Conservation (phyloP, 2,113 vertebrate genomes). For the Heteronetta atricapilla region DNA sequence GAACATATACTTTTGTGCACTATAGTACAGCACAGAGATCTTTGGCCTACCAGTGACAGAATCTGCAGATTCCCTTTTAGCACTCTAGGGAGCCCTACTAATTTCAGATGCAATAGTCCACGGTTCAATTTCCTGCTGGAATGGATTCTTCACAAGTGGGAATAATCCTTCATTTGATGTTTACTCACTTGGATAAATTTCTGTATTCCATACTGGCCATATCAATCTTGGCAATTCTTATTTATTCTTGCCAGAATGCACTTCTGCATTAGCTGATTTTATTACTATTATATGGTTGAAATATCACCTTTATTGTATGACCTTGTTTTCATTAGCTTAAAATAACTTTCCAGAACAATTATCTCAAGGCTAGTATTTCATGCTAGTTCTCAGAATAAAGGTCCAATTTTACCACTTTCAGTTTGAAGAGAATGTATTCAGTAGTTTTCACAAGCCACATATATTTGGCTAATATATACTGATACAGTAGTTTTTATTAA, state of each 20-base stretch:
- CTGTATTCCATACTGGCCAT: conserved; percentile 54
- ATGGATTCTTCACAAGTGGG: conserved; percentile 71
- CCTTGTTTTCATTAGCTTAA: neutral
- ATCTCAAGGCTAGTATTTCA: neutral
- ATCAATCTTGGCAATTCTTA: neutral
- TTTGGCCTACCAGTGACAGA: neutral
- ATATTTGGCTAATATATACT: neutral
- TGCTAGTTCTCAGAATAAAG: neutral
- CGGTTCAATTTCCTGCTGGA: conserved; percentile 72
- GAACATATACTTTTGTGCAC: neutral
- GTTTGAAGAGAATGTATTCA: neutral
- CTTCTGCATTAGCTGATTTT: neutral
- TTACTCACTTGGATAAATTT: conserved; percentile 72
- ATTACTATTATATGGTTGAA: neutral
- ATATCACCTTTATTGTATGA: neutral
- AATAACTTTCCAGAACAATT: conserved; percentile 11
- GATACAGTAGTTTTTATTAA: neutral
- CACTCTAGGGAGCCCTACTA: conserved; percentile 34
- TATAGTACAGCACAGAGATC: neutral
- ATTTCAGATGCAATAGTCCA: conserved; percentile 55
- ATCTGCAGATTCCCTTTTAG: neutral
- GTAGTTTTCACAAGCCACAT: neutral
- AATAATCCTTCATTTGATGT: conserved; percentile 73
- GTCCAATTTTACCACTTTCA: neutral
- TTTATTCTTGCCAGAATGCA: conserved; percentile 36